Percentiles rank a stretch among this genome's conserved stretches.
phyloP scores from a whole-genome alignment of 2,888 invertebrate genomes.

The Antheraea yamamai region DNA sequence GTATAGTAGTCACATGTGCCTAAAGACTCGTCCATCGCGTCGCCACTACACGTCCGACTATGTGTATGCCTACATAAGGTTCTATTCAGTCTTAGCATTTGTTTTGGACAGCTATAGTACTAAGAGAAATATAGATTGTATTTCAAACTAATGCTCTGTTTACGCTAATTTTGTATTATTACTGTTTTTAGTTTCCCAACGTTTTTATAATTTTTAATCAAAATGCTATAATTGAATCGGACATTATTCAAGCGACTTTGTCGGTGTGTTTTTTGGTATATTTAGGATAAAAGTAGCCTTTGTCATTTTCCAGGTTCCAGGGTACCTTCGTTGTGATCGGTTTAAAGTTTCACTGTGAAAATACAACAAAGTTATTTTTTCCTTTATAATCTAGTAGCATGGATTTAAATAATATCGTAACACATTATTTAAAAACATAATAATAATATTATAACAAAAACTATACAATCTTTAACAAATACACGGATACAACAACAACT shows the following conservation, averaged over 20 bases:
- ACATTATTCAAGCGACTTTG: no score
- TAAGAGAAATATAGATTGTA: not conserved
- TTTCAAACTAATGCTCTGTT: not conserved
- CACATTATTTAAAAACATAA: not conserved
- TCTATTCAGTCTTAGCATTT: conserved; percentile 23
- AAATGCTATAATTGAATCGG: not conserved
- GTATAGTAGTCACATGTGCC: not conserved
- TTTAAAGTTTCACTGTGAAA: no score
- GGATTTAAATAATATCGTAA: not conserved
- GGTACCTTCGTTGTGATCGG: no score
- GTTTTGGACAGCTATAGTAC: not conserved
- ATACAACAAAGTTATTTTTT: no score
- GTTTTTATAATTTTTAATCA: not conserved
- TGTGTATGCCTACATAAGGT: not conserved
- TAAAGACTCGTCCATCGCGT: not conserved
- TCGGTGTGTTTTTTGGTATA: no score
- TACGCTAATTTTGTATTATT: not conserved
- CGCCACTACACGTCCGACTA: not conserved
- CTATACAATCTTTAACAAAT: not conserved
- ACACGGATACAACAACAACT: conserved; percentile 2
- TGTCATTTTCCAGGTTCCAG: no score
- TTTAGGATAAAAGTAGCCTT: no score
- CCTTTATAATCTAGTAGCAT: no score
- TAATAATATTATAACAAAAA: not conserved
- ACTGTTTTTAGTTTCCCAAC: not conserved